These are phyloP conservation scores for Cryptotis parvus DNA, from an alignment of 2,113 vertebrate species.

Conservation along the genomic window DNA sequence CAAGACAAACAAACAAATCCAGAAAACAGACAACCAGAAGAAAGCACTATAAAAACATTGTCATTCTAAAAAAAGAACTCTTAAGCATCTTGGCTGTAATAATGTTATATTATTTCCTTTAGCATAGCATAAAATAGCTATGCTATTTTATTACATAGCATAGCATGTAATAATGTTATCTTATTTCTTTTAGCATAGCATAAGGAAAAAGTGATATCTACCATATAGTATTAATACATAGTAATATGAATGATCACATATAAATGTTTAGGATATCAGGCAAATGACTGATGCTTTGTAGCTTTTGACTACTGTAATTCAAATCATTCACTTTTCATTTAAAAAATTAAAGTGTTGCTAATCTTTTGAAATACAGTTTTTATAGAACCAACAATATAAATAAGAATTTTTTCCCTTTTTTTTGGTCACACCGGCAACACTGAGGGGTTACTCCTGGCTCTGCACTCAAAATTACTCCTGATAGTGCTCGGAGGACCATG, in stretches of 20 bases:
- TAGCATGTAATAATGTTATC: background rate
- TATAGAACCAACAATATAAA: constrained; percentile 43
- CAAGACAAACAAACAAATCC: too few relatives aligned
- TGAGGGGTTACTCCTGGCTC: too few relatives aligned
- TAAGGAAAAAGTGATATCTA: background rate
- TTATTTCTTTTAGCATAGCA: constrained; percentile 43
- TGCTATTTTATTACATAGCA: too few relatives aligned
- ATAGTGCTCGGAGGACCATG: too few relatives aligned
- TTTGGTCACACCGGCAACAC: too few relatives aligned
- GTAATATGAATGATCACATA: background rate
- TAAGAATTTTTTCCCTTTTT: too few relatives aligned
- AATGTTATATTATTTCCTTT: constrained; percentile 43
- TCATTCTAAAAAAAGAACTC: too few relatives aligned
- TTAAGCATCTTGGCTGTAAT: background rate
- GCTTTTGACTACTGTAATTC: constrained; percentile 9
- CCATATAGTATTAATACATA: background rate
- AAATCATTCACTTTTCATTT: background rate
- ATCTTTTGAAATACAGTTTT: constrained; percentile 24
- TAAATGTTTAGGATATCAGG: constrained; percentile 7
- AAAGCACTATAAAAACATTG: too few relatives aligned
- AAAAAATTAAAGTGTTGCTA: background rate
- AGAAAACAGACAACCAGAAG: too few relatives aligned
- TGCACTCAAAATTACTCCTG: too few relatives aligned
- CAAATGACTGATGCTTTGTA: background rate
- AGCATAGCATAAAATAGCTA: constrained; percentile 14